These are phyloP conservation scores for Meteorus cinctellus DNA, from an alignment of 2,888 invertebrate genomes.

Conservation along the genomic window DNA sequence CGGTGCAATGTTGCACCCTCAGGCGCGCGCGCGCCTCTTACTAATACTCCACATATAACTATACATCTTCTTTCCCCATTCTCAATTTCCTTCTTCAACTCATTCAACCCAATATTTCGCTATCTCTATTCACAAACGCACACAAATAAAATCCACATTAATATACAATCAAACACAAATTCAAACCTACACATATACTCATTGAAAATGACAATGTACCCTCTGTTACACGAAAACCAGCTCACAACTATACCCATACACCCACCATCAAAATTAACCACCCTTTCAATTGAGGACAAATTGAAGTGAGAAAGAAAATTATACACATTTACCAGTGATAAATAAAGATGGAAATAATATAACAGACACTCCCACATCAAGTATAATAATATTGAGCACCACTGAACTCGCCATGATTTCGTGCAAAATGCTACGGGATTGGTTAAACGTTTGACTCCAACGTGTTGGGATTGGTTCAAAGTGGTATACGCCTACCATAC, in stretches of 20 bases:
- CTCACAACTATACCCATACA: slow-evolving; percentile 28
- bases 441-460: slow-evolving; percentile 28
- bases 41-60: slow-evolving; percentile 30
- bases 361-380: slow-evolving; percentile 42
- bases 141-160: slow-evolving; percentile 42
- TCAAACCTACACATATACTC: slow-evolving; percentile 44
- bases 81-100: slow-evolving; percentile 33
- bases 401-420: slow-evolving; percentile 70
- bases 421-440: slow-evolving; percentile 43
- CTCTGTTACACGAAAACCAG: slow-evolving; percentile 7
- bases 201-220: slow-evolving; percentile 8
- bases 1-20: slow-evolving; percentile 49
- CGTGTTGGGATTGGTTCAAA: slow-evolving; percentile 59
- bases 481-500: slow-evolving; percentile 59
- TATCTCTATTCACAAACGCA: slow-evolving; percentile 24
- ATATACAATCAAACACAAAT: slow-evolving; percentile 43
- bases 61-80: slow-evolving; percentile 25
- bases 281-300: slow-evolving; percentile 43
- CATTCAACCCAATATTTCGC: slow-evolving; percentile 33
- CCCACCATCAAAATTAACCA: slow-evolving; percentile 50
- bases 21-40: slow-evolving; percentile 47
- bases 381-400: slow-evolving; percentile 62
- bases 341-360: slow-evolving; percentile 33
- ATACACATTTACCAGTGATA: slow-evolving; percentile 13
- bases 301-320: slow-evolving; percentile 28